phyloP scores from a whole-genome alignment of 2,888 invertebrate genomes.

The Rhingia campestris region DNA sequence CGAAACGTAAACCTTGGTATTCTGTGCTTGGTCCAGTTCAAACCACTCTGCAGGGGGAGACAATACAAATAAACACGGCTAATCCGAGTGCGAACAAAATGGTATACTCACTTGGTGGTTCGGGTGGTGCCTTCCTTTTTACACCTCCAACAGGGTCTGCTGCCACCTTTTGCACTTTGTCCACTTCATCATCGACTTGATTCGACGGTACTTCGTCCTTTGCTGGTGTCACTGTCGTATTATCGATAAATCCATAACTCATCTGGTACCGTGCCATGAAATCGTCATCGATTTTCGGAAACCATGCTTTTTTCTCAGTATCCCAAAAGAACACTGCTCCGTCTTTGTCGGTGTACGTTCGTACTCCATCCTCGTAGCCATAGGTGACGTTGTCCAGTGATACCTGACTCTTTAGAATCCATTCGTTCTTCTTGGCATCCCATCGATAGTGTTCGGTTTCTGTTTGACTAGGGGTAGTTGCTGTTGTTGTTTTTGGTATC shows the following conservation, averaged over 20 bases:
- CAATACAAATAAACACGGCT: too few species aligned
- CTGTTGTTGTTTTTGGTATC: slow-evolving; percentile 81
- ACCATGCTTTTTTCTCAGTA: slow-evolving; percentile 94
- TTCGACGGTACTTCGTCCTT: slow-evolving; percentile 77
- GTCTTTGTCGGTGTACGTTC: slow-evolving; percentile 92
- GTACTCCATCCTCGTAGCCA: slow-evolving; percentile 90
- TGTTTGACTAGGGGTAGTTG: slow-evolving; percentile 75
- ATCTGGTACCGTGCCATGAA: slow-evolving; percentile 98
- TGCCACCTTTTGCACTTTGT: slow-evolving; percentile 33
- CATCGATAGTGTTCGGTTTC: slow-evolving; percentile 85
- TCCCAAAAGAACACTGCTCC: slow-evolving; percentile 97
- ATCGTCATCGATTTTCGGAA: slow-evolving; percentile 98
- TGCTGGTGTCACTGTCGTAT: slow-evolving; percentile 80
- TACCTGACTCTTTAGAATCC: slow-evolving; percentile 82
- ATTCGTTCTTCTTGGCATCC: slow-evolving; percentile 85
- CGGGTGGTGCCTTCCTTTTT: slow-evolving; percentile 84
- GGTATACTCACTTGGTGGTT: slow-evolving; percentile 82
- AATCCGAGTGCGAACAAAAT: slow-evolving; percentile 7
- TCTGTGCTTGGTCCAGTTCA: slow-evolving; percentile 92
- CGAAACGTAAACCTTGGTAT: slow-evolving; percentile 97
- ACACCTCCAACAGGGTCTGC: slow-evolving; percentile 63
- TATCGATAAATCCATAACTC: slow-evolving; percentile 93
- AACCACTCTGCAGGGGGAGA: slow-evolving; percentile 90
- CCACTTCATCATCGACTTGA: slow-evolving; percentile 53
- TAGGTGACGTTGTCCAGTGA: slow-evolving; percentile 83